Evolutionary conservation across 1,140 invertebrate species (phyloP).

Genomic region (Schlechtendalia chinensis): DNA sequence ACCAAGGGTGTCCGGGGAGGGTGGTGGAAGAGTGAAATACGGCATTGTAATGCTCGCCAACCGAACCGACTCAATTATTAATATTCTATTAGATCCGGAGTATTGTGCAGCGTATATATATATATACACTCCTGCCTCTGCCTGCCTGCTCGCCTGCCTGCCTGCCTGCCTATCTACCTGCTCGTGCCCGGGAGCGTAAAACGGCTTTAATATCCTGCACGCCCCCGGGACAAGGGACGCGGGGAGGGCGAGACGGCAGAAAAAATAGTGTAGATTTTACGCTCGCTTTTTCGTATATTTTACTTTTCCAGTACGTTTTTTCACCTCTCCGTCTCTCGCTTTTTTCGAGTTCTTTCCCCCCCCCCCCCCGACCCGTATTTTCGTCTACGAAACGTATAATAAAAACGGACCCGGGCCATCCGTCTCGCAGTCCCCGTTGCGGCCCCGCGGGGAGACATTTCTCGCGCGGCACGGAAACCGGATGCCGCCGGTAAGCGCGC

Average conservation of each 20-base stretch:
- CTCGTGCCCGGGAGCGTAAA: slow-evolving; percentile 34
- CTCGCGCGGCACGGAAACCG: slow-evolving; percentile 32
- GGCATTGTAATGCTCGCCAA: slow-evolving; percentile 48
- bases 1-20: too few species aligned
- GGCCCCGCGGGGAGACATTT: slow-evolving; percentile 46
- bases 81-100: slow-evolving; percentile 49
- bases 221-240: background rate
- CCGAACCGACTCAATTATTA: slow-evolving; percentile 50
- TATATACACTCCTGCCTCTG: too few species aligned
- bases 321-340: background rate
- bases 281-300: slow-evolving; percentile 19
- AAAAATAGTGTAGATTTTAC: slow-evolving; percentile 43
- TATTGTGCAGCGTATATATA: slow-evolving; percentile 10
- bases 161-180: slow-evolving; percentile 1
- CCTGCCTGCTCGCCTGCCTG: too few species aligned
- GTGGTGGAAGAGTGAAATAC: background rate
- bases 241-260: background rate
- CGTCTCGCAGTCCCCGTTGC: slow-evolving; percentile 36
- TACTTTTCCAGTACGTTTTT: background rate
- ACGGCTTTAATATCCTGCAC: slow-evolving; percentile 41
- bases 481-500: background rate
- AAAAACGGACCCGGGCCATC: slow-evolving; percentile 45
- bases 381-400: slow-evolving; percentile 1
- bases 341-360: too few species aligned
- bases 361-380: too few species aligned